A percentile compares a stretch with the other conserved stretches of the same genome.
phyloP scores from a whole-genome alignment of 1,140 invertebrate species.

The Leptonema lineaticorne region DNA sequence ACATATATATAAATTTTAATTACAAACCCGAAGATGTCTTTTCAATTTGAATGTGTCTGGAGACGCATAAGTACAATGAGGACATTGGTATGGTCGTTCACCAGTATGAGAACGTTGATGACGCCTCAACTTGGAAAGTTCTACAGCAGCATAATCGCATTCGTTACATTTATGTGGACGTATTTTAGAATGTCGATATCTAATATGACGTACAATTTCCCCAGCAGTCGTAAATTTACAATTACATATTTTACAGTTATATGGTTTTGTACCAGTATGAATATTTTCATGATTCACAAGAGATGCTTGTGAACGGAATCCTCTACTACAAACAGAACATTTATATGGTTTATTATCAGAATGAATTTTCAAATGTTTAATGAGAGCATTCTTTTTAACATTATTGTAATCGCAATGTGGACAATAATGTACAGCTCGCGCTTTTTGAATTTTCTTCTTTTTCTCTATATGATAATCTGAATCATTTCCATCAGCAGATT shows the following conservation, averaged over 20 bases:
- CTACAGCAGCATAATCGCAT: constrained; percentile 88
- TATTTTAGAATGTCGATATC: constrained; percentile 85
- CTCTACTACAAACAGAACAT: constrained; percentile 85
- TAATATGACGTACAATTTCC: constrained; percentile 85
- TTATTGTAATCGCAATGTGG: constrained; percentile 89
- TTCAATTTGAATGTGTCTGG: constrained; percentile 93
- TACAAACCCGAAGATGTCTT: constrained; percentile 70
- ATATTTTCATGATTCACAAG: constrained; percentile 91
- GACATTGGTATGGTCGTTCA: constrained; percentile 77
- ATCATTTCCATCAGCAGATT: constrained; percentile 60
- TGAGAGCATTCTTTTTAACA: constrained; percentile 76
- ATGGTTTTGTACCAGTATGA: constrained; percentile 90
- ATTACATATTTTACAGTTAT: constrained; percentile 78
- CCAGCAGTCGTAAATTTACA: constrained; percentile 85
- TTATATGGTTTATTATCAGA: constrained; percentile 88
- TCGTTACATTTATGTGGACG: constrained; percentile 88
- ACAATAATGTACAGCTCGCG: constrained; percentile 67
- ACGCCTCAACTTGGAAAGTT: constrained; percentile 82
- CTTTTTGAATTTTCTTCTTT: constrained; percentile 66
- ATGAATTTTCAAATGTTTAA: constrained; percentile 88
- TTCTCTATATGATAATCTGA: constrained; percentile 54
- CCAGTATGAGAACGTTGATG: constrained; percentile 88
- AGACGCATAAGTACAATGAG: constrained; percentile 91
- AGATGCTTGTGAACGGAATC: constrained; percentile 79
- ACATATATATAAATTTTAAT: too few relatives aligned